Base-by-base conservation (phyloP, 2,797 vertebrate species). In the Iguana delicatissima region DNA sequence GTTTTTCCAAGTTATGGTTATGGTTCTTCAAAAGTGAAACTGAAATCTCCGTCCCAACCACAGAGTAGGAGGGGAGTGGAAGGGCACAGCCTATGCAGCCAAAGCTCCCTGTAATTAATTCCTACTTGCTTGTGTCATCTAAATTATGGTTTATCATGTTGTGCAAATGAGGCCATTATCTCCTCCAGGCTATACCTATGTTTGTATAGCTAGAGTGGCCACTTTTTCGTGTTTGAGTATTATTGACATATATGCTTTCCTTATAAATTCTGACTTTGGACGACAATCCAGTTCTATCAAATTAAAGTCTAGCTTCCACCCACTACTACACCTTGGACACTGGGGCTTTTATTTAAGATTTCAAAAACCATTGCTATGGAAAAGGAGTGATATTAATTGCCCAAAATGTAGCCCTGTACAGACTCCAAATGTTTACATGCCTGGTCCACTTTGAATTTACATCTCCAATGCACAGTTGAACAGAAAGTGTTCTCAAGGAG, bases 381-480 rank as follows among this genome's bases (percentile, higher is more conserved):
- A 73, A 57, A 24, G 67, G 69, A 76, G 6, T 29, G 24, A 80
- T 24, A 64, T 22, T 52, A 62, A 42, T 77, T 84, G 3, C 24
- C 35, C 38, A 73, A 67, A 84, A 38, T n/a, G 76, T 85, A 88
- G 79, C 14, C 69, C 79, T 91, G 67, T 84, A 77, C 13, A 7
- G 80, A 67, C 2, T 84, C 72, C 0, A 0, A 91, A 87, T 74
- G 77, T n/a, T 86, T 89, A 52, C 7, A 50, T 59, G 46, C 64
- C 81, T 77, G 82, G 22, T 22, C 93, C 92, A 57, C 7, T 92
- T 72, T 90, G 87, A 95, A 93, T 91, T 94, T 91, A 84, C 89
- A 92, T 91, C 67, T 67, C 90, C 89, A 93, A 93, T 81, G 88
- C 50, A 89, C 32, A n/a, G 79, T 72, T 91, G 86, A 89, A 85